A percentile compares a stretch with the other conserved stretches of the same genome.
Evolutionary conservation across 2,888 invertebrate genomes (phyloP).

Genomic region (Eilema depressum): DNA sequence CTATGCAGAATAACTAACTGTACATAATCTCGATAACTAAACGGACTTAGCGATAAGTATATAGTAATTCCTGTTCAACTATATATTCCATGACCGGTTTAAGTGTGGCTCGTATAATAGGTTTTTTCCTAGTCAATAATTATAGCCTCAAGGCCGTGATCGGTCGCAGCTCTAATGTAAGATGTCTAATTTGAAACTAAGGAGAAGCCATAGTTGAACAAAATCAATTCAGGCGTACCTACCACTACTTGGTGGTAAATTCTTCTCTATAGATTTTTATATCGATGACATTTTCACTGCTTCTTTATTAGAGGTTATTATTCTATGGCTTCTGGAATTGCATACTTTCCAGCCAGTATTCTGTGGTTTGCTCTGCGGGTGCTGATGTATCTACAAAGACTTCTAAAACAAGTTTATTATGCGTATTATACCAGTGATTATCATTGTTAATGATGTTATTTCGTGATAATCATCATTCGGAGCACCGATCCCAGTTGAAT

Average conservation of each 20-base stretch:
- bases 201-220: background rate
- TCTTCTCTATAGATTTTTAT: background rate
- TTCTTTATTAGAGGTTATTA: too few relatives aligned
- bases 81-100: background rate
- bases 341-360: too few relatives aligned
- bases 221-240: background rate
- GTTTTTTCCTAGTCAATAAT: background rate
- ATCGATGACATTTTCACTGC: background rate
- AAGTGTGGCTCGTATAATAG: background rate
- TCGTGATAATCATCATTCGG: too few relatives aligned
- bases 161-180: conserved; percentile 1
- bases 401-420: too few relatives aligned
- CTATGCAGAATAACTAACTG: background rate
- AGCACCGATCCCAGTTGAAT: too few relatives aligned
- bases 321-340: too few relatives aligned
- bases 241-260: background rate
- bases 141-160: background rate
- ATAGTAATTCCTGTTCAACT: background rate
- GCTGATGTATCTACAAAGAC: too few relatives aligned
- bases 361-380: too few relatives aligned
- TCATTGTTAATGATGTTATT: too few relatives aligned
- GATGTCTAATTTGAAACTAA: background rate
- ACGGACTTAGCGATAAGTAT: background rate
- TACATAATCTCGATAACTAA: background rate
- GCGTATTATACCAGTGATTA: too few relatives aligned